These are phyloP conservation scores for Theretra japonica DNA, from an alignment of 2,888 invertebrate genomes.

Conservation along the genomic window DNA sequence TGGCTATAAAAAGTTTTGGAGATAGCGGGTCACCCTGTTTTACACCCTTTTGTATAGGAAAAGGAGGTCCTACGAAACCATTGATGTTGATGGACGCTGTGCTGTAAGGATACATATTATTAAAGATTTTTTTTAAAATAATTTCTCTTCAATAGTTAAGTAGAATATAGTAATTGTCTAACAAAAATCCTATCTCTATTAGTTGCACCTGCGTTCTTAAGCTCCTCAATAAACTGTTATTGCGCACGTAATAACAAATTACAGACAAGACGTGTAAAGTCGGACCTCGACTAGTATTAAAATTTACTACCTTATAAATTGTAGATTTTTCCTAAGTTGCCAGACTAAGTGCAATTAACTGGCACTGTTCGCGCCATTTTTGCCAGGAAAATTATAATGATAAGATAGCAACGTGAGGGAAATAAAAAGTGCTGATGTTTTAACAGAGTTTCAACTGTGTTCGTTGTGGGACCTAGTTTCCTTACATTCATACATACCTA, in stretches of 20 bases:
- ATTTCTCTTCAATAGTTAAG: no score
- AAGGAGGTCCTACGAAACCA: no score
- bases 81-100: no score
- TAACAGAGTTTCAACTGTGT: background rate
- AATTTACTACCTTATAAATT: conserved; percentile 41
- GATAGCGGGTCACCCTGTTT: no score
- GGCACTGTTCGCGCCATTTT: conserved; percentile 8
- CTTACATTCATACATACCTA: no score
- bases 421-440: background rate
- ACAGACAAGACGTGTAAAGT: conserved; percentile 39
- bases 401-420: background rate
- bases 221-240: background rate
- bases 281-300: conserved; percentile 40
- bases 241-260: background rate
- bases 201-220: background rate
- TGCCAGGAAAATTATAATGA: background rate
- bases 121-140: no score
- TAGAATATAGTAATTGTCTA: no score
- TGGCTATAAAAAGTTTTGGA: no score
- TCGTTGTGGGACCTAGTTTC: background rate
- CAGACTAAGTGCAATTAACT: conserved; percentile 15
- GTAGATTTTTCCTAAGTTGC: conserved; percentile 35
- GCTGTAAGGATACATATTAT: no score
- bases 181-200: no score
- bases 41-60: no score